Percentiles rank a stretch among this genome's conserved stretches.
Evolutionary conservation across 2,113 vertebrate genomes (phyloP).

Genomic region (Lucifuga dentata): DNA sequence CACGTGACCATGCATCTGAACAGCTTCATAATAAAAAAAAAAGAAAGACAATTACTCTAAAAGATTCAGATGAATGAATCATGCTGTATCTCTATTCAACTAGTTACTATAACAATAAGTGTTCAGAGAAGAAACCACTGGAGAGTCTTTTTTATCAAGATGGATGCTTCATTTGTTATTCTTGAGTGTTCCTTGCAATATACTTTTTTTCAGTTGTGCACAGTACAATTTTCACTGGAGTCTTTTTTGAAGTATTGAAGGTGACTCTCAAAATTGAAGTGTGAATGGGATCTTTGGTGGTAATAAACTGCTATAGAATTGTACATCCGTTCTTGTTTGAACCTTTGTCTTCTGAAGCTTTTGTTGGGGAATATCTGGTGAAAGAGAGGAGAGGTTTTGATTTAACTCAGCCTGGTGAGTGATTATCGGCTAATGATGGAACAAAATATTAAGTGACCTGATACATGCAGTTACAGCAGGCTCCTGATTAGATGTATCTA

Average conservation of each 20-base stretch:
- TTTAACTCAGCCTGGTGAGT: constrained; percentile 36
- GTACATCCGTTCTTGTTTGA: constrained; percentile 70
- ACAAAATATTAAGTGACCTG: constrained; percentile 34
- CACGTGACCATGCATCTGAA: constrained; percentile 29
- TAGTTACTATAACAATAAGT: constrained; percentile 51
- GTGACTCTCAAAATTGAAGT: constrained; percentile 68
- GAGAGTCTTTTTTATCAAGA: constrained; percentile 58
- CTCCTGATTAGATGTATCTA: constrained; percentile 9
- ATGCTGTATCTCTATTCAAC: constrained; percentile 42
- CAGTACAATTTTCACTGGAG: constrained; percentile 50
- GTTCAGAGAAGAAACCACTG: constrained; percentile 34
- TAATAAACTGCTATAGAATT: constrained; percentile 66
- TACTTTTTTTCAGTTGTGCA: constrained; percentile 49
- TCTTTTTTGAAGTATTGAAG: constrained; percentile 69
- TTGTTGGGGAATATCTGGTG: constrained; percentile 49
- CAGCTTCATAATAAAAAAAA: constrained; percentile 8
- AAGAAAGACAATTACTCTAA: background rate
- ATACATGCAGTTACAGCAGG: constrained; percentile 13
- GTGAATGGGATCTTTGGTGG: constrained; percentile 70
- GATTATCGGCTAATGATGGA: constrained; percentile 34
- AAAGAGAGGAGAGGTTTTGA: constrained; percentile 37
- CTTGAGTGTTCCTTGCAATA: constrained; percentile 34
- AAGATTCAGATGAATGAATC: constrained; percentile 29
- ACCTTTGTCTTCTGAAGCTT: constrained; percentile 55
- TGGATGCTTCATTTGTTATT: constrained; percentile 49